Percentiles rank a stretch among this genome's conserved stretches.
phyloP scores from a whole-genome alignment of 2,113 vertebrate genomes.

The Thymallus thymallus region DNA sequence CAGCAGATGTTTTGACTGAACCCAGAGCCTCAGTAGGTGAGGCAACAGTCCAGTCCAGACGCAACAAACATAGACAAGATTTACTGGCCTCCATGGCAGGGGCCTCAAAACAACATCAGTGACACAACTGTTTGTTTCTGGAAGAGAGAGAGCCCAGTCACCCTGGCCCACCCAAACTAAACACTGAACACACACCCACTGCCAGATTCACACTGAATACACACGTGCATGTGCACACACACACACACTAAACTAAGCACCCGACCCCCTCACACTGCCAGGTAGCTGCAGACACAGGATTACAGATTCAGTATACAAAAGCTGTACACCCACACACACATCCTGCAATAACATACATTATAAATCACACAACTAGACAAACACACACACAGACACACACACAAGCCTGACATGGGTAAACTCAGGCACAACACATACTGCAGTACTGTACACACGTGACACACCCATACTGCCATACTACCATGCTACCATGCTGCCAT shows the following conservation, averaged over 20 bases:
- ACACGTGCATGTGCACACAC: not conserved
- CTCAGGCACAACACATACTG: constrained; percentile 2
- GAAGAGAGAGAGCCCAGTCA: not conserved
- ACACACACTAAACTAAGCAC: too few relatives aligned
- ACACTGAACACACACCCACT: too few relatives aligned
- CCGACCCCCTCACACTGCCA: not conserved
- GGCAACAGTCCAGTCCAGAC: not conserved
- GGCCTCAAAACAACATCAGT: constrained; percentile 5
- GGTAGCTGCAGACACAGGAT: not conserved
- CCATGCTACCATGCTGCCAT: too few relatives aligned
- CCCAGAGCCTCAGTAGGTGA: constrained; percentile 4
- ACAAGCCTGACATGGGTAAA: too few relatives aligned
- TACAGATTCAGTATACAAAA: not conserved
- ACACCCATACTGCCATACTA: not conserved
- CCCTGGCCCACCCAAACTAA: not conserved
- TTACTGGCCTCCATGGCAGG: constrained; percentile 16
- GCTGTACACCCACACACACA: not conserved
- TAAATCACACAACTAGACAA: not conserved
- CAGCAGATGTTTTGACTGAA: constrained; percentile 46
- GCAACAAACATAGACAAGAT: constrained; percentile 7
- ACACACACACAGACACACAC: not conserved
- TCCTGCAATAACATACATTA: not conserved
- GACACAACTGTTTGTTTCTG: not conserved
- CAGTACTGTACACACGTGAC: not conserved
- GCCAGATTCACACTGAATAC: too few relatives aligned